Evolutionary conservation across 2,113 vertebrate genomes (phyloP), one percentile per base, ranked within the genome.

Genomic region (Poeciliopsis prolifica): DNA sequence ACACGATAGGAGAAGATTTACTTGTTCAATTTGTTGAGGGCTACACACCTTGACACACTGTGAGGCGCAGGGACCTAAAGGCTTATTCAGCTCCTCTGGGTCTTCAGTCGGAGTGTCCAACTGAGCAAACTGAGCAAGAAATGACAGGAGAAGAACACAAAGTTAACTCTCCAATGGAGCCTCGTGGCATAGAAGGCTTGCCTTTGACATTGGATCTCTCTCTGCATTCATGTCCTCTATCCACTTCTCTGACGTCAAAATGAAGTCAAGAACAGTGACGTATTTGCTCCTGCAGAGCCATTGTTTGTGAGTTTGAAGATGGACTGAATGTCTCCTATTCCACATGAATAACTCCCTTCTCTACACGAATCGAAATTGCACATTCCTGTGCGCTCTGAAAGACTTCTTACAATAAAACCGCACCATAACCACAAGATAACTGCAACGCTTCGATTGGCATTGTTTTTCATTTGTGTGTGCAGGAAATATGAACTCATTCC

Each of bases 11-110:
- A 54, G 19, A 54, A 24, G 9, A 6, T n/a, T 58, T 58, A 66
- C 51, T 8, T 74, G 5, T 31, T 31, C 3, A 33, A 8, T 40
- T 5, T 75, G n/a, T 17, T 40, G 5, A 28, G 12, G 61, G 62
- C 12, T 1, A 72, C 74, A 0, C 33, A 95, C 95, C 92, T 95
- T 95, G 5, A 58, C 74, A 85, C 94, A 95, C 65, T 86, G 84
- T 31, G 92, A 87, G 2, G 80, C 29, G 74, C 94, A 95, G 58
- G 95, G 94, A 35, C 92, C 94, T 77, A 93, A 72, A 22, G 94
- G 94, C 76, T 93, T 92, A 1, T 68, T 28, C 65, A 90, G 24
- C 70, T 89, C 89, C 60, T 91, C 90, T 64, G 91, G 92, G 79
- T 93, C 88, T 51, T 82, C 89, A 35, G 93, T 94, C 1, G 90